A percentile compares a stretch with the other conserved stretches of the same genome.
Conservation (phyloP, 2,888 invertebrate genomes). For the Pheosia tremula region DNA sequence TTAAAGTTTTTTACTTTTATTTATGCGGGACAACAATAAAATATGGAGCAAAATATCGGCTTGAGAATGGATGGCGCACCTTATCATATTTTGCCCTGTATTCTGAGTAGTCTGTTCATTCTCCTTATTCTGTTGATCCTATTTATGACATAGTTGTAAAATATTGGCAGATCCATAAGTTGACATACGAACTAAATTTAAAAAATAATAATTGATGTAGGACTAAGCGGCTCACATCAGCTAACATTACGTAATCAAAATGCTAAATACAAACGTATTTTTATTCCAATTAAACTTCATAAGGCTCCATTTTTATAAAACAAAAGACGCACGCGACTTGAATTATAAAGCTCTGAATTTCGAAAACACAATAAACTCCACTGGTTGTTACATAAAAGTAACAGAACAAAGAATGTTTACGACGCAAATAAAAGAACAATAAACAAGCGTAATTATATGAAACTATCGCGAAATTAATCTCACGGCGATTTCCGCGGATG, state of each 20-base stretch:
- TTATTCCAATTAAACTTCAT: background rate
- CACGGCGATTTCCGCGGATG: conserved; percentile 27
- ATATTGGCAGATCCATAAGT: too few species aligned
- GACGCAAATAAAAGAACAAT: conserved; percentile 32
- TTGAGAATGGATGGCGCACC: conserved; percentile 58
- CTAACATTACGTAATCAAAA: too few species aligned
- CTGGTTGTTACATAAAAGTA: background rate
- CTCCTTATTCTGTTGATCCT: too few species aligned
- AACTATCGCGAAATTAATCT: conserved; percentile 22
- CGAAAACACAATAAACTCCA: background rate
- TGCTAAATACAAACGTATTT: too few species aligned
- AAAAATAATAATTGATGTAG: too few species aligned
- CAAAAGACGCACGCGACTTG: too few species aligned
- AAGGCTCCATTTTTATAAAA: background rate
- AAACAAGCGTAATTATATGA: conserved; percentile 33
- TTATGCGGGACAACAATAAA: conserved; percentile 63
- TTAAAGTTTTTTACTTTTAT: conserved; percentile 39
- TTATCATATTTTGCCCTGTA: conserved; percentile 35
- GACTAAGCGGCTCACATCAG: too few species aligned
- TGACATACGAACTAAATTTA: too few species aligned
- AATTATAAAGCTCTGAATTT: too few species aligned
- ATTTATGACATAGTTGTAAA: too few species aligned
- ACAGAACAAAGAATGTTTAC: conserved; percentile 9
- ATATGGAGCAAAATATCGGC: conserved; percentile 64
- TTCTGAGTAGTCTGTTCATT: conserved; percentile 33